A percentile compares a stretch with the other conserved stretches of the same genome.
phyloP scores from a whole-genome alignment of 2,113 vertebrate species.

The Nipponia nippon region DNA sequence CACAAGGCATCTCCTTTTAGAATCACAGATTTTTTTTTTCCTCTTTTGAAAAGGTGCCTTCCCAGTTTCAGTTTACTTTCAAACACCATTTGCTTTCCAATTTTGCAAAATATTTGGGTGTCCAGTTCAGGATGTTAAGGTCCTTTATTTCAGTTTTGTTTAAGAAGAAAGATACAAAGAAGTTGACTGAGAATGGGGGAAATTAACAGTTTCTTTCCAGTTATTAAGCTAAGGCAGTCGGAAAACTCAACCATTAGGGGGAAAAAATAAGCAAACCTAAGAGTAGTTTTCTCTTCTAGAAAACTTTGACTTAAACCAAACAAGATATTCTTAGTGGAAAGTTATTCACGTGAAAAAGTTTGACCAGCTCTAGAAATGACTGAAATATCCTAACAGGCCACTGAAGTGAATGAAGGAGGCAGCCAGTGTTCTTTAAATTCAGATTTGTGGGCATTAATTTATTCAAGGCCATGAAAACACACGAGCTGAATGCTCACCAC shows the following conservation, averaged over 20 bases:
- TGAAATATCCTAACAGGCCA: neutral
- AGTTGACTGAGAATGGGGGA: fast-evolving
- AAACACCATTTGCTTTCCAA: neutral
- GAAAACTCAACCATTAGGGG: neutral
- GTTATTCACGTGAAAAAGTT: neutral
- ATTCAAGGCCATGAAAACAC: neutral
- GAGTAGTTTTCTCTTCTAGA: neutral
- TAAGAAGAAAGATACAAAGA: neutral
- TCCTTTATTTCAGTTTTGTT: neutral
- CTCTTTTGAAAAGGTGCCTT: neutral
- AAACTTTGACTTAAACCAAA: neutral
- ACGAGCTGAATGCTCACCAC: neutral
- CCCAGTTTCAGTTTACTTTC: neutral
- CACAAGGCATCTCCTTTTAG: neutral
- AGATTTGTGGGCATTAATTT: neutral
- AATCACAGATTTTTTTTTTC: neutral
- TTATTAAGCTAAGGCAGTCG: neutral
- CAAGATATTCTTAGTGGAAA: neutral
- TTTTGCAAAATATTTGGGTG: neutral
- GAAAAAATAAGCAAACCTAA: neutral
- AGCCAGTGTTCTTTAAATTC: neutral
- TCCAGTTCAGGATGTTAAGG: neutral
- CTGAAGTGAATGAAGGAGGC: neutral
- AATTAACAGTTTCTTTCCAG: neutral
- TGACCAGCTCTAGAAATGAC: neutral